A percentile compares a stretch with the other conserved stretches of the same genome.
Conservation (phyloP, 2,797 vertebrate species). For the Rhinophrynus dorsalis region DNA sequence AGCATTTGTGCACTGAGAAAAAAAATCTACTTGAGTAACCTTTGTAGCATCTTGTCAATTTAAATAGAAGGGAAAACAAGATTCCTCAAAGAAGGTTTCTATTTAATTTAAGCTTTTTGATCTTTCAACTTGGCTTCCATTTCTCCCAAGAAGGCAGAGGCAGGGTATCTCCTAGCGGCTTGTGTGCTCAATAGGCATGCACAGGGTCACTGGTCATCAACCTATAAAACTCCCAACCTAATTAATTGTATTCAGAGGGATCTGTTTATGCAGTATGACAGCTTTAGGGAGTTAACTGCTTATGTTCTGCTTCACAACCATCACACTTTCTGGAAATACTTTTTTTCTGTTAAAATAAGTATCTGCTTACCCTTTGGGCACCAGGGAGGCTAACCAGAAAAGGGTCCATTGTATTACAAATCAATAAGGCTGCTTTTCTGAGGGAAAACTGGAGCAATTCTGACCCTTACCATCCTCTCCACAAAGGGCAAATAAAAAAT, state of each 20-base stretch:
- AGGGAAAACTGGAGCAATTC: no score
- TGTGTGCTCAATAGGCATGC: conserved; percentile 59
- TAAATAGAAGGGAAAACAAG: conserved; percentile 28
- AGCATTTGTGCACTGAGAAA: conserved; percentile 14
- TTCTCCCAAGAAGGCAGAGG: conserved; percentile 38
- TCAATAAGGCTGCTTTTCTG: no score
- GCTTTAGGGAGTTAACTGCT: conserved; percentile 62
- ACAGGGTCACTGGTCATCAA: conserved; percentile 62
- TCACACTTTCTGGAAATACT: neutral
- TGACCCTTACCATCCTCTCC: no score
- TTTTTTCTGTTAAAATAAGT: no score
- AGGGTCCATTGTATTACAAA: no score
- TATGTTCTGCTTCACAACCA: conserved; percentile 30
- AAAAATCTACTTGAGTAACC: conserved; percentile 37
- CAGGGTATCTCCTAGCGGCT: conserved; percentile 50
- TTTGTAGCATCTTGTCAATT: conserved; percentile 39
- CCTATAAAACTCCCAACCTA: conserved; percentile 63
- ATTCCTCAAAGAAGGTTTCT: conserved; percentile 38
- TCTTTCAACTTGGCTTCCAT: conserved; percentile 53
- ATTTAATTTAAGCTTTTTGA: conserved; percentile 50
- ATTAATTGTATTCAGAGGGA: conserved; percentile 66
- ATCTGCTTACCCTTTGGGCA: no score
- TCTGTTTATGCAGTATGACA: conserved; percentile 67
- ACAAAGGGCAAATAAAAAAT: no score
- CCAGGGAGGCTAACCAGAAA: no score